Percentiles rank a stretch among this genome's conserved stretches.
These are phyloP conservation scores for Pseudochirops cupreus DNA, from an alignment of 2,797 vertebrate species.

Conservation along the genomic window DNA sequence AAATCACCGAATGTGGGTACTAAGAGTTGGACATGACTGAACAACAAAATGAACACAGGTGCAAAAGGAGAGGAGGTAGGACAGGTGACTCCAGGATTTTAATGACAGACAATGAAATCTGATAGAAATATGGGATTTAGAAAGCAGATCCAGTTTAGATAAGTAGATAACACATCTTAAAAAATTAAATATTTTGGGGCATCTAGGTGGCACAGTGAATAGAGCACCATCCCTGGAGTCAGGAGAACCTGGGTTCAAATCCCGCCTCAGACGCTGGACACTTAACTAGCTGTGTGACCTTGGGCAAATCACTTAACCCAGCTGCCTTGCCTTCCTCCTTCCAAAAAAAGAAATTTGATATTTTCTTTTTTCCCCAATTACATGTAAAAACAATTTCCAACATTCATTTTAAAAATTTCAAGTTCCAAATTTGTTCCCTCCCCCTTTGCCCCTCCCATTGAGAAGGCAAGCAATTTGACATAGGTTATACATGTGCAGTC, in stretches of 20 bases:
- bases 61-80: not conserved
- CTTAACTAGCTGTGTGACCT: too few species aligned
- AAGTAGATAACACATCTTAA: not conserved
- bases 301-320: too few species aligned
- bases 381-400: not conserved
- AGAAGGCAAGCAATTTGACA: not conserved
- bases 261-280: too few species aligned
- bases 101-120: not conserved
- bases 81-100: not conserved
- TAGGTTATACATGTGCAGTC: not conserved
- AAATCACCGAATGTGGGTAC: not conserved
- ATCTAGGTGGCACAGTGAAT: too few species aligned
- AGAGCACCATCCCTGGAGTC: too few species aligned
- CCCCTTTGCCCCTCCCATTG: not conserved
- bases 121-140: not conserved
- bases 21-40: not conserved
- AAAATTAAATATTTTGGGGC: not conserved
- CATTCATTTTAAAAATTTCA: not conserved
- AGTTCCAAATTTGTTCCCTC: not conserved
- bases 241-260: too few species aligned
- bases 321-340: too few species aligned
- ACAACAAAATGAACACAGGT: not conserved
- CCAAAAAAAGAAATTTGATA: not conserved
- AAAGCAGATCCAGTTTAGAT: not conserved
- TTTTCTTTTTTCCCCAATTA: not conserved